These are phyloP conservation scores for Sympetrum striolatum DNA, from an alignment of 2,888 invertebrate species.

Conservation along the genomic window DNA sequence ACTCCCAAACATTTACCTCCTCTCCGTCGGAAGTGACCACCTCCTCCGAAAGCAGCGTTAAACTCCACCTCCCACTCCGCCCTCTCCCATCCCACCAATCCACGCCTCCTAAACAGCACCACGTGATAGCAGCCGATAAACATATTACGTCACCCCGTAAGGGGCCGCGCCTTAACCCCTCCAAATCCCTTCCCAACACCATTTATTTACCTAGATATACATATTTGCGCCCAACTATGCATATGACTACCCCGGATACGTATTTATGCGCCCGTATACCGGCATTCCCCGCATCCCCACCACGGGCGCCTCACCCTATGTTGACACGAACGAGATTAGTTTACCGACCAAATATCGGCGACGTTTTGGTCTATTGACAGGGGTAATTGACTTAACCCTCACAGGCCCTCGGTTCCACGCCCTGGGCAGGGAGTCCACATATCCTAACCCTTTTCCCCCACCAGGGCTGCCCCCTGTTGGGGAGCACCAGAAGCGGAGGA, in stretches of 20 bases:
- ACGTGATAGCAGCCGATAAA: background rate
- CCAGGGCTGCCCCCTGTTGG: background rate
- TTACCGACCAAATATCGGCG: slow-evolving; percentile 42
- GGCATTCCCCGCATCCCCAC: background rate
- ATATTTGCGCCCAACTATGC: slow-evolving; percentile 23
- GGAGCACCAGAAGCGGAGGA: background rate
- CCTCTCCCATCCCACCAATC: background rate
- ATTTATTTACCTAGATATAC: slow-evolving; percentile 14
- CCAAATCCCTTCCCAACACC: slow-evolving; percentile 3
- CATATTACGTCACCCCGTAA: background rate
- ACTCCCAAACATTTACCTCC: background rate
- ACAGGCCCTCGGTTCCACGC: slow-evolving; percentile 26
- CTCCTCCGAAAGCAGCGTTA: no score
- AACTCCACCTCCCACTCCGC: background rate
- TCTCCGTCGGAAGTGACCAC: background rate
- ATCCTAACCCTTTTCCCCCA: slow-evolving; percentile 17
- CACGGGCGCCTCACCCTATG: slow-evolving; percentile 26
- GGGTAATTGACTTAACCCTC: slow-evolving; percentile 44
- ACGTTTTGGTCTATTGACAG: slow-evolving; percentile 42
- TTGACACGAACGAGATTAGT: slow-evolving; percentile 35
- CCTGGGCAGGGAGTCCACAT: slow-evolving; percentile 30
- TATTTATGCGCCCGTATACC: background rate
- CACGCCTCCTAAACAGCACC: background rate
- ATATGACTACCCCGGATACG: background rate
- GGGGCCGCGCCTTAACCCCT: background rate